phyloP scores from a whole-genome alignment of 2,888 invertebrate genomes.

The Chrysolina oricalcia region DNA sequence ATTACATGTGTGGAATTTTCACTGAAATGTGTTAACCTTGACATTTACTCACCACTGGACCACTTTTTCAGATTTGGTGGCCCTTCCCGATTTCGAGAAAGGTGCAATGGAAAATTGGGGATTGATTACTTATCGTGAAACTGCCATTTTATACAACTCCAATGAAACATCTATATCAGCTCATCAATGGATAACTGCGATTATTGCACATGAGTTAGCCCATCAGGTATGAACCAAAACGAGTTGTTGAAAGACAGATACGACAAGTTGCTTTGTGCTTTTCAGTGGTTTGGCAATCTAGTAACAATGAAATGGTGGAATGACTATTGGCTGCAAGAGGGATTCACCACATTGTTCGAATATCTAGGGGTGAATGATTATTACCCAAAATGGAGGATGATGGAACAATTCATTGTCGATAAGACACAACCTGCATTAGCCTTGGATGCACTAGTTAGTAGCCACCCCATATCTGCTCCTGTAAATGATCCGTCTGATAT shows the following conservation, averaged over 20 bases:
- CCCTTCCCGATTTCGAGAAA: slow-evolving; percentile 85
- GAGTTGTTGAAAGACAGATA: not conserved
- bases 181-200: slow-evolving; percentile 80
- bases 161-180: slow-evolving; percentile 78
- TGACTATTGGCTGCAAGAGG: slow-evolving; percentile 93
- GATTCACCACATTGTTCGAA: slow-evolving; percentile 87
- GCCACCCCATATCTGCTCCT: slow-evolving; percentile 81
- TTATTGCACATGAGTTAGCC: slow-evolving; percentile 82
- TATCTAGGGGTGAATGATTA: slow-evolving; percentile 81
- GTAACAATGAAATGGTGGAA: slow-evolving; percentile 97
- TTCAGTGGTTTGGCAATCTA: slow-evolving; percentile 89
- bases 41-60: too few relatives aligned
- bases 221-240: slow-evolving; percentile 77
- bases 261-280: slow-evolving; percentile 43
- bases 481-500: slow-evolving; percentile 82
- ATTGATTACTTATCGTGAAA: slow-evolving; percentile 82
- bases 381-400: slow-evolving; percentile 80
- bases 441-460: slow-evolving; percentile 80
- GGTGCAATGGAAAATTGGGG: slow-evolving; percentile 92
- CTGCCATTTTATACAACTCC: slow-evolving; percentile 75
- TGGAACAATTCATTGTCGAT: slow-evolving; percentile 81
- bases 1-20: too few relatives aligned
- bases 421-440: slow-evolving; percentile 81
- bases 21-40: too few relatives aligned
- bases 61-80: slow-evolving; percentile 77